Evolutionary conservation across 2,113 vertebrate genomes (phyloP).

Genomic region (Archocentrus centrarchus): DNA sequence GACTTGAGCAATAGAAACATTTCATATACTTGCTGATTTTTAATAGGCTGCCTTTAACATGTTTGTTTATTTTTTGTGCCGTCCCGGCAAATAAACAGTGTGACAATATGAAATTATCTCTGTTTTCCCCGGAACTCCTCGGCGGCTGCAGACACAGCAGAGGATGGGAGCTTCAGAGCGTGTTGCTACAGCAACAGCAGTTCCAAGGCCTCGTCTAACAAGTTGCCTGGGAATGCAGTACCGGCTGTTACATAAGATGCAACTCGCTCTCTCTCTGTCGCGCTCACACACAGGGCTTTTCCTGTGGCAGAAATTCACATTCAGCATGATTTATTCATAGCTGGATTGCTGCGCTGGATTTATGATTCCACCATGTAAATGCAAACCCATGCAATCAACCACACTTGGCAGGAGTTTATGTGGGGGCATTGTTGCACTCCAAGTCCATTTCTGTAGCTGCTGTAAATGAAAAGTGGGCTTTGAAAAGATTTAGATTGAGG

Average conservation of each 20-base stretch:
- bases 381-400: constrained; percentile 49
- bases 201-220: constrained; percentile 73
- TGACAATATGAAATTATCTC: constrained; percentile 41
- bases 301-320: constrained; percentile 70
- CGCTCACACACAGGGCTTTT: constrained; percentile 65
- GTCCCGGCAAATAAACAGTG: constrained; percentile 27
- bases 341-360: constrained; percentile 61
- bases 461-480: constrained; percentile 31
- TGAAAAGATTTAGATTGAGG: constrained; percentile 28
- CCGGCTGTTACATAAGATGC: constrained; percentile 72
- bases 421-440: constrained; percentile 38
- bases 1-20: neutral
- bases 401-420: constrained; percentile 49
- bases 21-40: constrained; percentile 10
- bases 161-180: constrained; percentile 56
- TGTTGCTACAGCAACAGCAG: constrained; percentile 73
- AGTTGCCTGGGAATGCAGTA: constrained; percentile 73
- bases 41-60: neutral
- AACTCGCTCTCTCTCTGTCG: constrained; percentile 47
- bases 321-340: constrained; percentile 75
- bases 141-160: constrained; percentile 21
- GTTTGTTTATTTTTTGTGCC: neutral
- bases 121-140: constrained; percentile 45
- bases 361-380: constrained; percentile 61
- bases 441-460: constrained; percentile 27